A percentile compares a stretch with the other conserved stretches of the same genome.
Conservation (phyloP, 2,113 vertebrate species). For the Clarias magur region DNA sequence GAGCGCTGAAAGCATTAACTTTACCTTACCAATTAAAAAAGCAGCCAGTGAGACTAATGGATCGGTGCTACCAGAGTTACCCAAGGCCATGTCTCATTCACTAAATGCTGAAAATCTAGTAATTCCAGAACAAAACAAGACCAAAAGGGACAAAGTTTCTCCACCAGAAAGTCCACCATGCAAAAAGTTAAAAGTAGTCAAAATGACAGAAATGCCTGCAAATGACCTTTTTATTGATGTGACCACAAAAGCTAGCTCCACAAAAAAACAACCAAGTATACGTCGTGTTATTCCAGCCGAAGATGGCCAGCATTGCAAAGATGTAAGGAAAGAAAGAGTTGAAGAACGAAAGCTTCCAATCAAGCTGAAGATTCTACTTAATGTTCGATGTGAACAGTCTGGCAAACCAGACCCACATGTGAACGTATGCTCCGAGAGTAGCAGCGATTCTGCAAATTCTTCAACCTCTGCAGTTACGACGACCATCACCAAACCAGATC, state of each 20-base stretch:
- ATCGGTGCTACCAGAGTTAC: neutral
- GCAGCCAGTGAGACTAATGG: neutral
- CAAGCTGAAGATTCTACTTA: neutral
- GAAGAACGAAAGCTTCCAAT: neutral
- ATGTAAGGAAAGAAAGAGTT: neutral
- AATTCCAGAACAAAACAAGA: neutral
- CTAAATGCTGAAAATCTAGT: neutral
- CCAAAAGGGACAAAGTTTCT: neutral
- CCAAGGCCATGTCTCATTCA: neutral
- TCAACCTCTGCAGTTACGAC: neutral
- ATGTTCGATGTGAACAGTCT: neutral
- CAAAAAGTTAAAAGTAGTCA: conserved; percentile 1
- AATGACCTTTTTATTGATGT: conserved; percentile 12
- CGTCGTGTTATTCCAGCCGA: neutral
- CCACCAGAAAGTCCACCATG: neutral
- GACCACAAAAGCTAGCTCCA: neutral
- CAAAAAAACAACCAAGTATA: neutral
- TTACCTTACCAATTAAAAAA: neutral
- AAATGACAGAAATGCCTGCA: neutral
- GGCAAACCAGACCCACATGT: neutral
- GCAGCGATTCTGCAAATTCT: neutral
- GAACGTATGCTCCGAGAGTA: neutral
- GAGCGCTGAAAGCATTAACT: neutral
- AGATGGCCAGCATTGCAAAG: neutral
- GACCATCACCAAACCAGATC: neutral